Evolutionary conservation across 2,113 vertebrate genomes (phyloP), one percentile per base, ranked within the genome.

Genomic region (Phrynosoma platyrhinos): DNA sequence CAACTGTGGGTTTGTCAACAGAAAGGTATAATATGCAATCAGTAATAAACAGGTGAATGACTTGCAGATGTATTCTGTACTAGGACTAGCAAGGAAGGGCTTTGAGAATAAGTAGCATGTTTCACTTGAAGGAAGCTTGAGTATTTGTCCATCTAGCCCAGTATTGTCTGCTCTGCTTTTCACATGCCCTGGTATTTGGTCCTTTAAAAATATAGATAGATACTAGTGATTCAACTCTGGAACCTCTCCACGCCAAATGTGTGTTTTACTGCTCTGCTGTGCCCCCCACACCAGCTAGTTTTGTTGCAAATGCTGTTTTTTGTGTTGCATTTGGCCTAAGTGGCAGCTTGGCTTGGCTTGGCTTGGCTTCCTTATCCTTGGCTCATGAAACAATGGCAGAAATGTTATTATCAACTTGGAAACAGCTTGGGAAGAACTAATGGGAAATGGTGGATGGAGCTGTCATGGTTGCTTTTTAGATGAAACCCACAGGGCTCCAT

Each of bases 341-440:
- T 74, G n/a, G 32, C 21, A 74, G 21, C 52, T 74, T 32, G 30
- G 20, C 1, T 36, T 36, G 36, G 20, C 1, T 36, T 36, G 36
- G 36, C 23, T 84, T 84, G 55, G n/a, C 30, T 84, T 84, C 7
- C 13, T 58, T 75, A 75, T 62, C n/a, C 82, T 71, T 36, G 72
- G 2, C 14, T 74, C 32, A 74, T 58, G 47, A 74, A 32, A 84
- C 1, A 8, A 32, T 36, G 42, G 47, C 64, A 74, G 32, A 32
- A 74, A 53, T 58, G 71, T 58, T 30, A 74, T 55, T 71, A 72
- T 27, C 47, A 74, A 30, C 21, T 75, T 74, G 71, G 58, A 40
- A 52, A 32, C 58, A 20, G 68, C n/a, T 52, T 74, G 20, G 53
- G 71, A 18, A 20, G 47, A 16, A 62, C 3, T 62, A 12, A 16